Evolutionary conservation across 2,113 vertebrate species (phyloP).

Genomic region (Abramis brama): DNA sequence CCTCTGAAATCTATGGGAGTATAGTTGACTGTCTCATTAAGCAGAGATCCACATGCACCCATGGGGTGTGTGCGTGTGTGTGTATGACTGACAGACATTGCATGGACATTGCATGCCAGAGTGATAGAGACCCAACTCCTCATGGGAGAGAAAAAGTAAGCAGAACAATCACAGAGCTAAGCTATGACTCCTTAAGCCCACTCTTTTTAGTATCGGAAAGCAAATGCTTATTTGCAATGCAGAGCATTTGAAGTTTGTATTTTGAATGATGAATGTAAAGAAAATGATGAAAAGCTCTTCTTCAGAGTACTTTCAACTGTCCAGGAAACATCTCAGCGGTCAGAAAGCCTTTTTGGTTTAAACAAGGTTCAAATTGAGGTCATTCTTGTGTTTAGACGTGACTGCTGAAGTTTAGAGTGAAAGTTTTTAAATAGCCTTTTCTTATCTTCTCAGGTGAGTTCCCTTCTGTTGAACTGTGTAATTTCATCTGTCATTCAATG

Average conservation of each 20-base stretch:
- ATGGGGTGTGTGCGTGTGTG: background rate
- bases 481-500: background rate
- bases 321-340: background rate
- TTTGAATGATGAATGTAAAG: background rate
- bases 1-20: conserved; percentile 75
- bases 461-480: conserved; percentile 5
- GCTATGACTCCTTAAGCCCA: background rate
- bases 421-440: background rate
- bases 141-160: conserved; percentile 39
- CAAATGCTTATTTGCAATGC: background rate
- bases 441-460: background rate
- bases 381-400: background rate
- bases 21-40: conserved; percentile 43
- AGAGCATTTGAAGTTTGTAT: background rate
- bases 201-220: background rate
- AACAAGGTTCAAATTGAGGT: conserved; percentile 3
- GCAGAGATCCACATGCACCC: conserved; percentile 2
- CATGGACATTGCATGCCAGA: conserved; percentile 73
- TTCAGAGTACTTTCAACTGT: conserved; percentile 4
- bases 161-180: conserved; percentile 27
- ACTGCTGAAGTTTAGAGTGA: background rate
- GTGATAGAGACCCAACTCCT: conserved; percentile 40
- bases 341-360: background rate
- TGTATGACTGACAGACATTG: conserved; percentile 53
- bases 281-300: background rate